Base-by-base conservation (phyloP, 2,113 vertebrate species). In the Pogona vitticeps region DNA sequence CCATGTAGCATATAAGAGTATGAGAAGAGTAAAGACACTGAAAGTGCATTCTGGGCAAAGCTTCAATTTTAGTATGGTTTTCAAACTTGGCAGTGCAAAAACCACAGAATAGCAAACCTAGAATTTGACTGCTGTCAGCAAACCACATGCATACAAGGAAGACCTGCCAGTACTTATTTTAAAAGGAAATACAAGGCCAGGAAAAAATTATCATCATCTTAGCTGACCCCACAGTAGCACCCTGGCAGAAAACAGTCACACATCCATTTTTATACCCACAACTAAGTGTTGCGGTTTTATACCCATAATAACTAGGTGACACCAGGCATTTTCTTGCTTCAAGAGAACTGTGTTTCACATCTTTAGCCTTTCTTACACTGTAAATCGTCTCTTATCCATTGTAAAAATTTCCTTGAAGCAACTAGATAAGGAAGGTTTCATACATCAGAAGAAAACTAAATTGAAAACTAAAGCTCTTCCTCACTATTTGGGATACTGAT, bases 1-100 rank as follows among this genome's bases (percentile, higher is more conserved):
- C 33, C 38, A 46, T 76, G 31, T 76, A 76, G 14, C 63, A 17
- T 3, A 46, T 58, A 21, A 23, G 18, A 88, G 63, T 72, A 86
- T 81, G 80, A 92, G 88, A 20, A 36, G n/a, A 8, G 89, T 80
- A 14, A 73, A 85, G 12, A 9, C 26, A 58, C 31, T 89, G 18
- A 76, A 71, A 89, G 73, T 23, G 63, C 83, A 89, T 21, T 31
- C 63, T n/a, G 52, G 56, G 85, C 40, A 82, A 90, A 20, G 0
- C 7, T 31, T 26, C 28, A 86, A 87, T 14, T 46, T 87, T 1
- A 26, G 70, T 78, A 40, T 0, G 0, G 75, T 85, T 70, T 76
- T 88, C 17, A 67, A 80, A 67, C 40, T 65, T 67, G 72, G 59
- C 75, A 12, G 21, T 38, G 42, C 26, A 72, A 61, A 85, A 80